Conservation (phyloP, 2,113 vertebrate species). For the Rhea americana region DNA sequence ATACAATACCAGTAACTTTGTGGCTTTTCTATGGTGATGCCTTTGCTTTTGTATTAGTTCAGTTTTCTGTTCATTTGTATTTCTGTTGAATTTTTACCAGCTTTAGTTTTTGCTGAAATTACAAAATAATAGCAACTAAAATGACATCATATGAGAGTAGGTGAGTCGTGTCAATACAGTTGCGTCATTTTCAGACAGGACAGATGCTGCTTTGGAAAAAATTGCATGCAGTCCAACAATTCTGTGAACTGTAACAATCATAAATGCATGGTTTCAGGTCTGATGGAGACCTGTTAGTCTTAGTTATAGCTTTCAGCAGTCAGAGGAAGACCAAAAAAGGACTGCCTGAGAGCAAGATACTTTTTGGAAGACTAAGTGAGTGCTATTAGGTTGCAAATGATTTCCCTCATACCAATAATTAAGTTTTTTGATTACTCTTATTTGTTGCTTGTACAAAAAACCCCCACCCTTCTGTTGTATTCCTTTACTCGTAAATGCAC, state of each 20-base stretch:
- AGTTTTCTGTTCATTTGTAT: conserved; percentile 44
- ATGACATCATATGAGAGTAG: conserved; percentile 62
- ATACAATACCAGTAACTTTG: conserved; percentile 49
- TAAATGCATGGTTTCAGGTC: conserved; percentile 42
- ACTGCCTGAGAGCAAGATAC: neutral
- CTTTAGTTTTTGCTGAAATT: conserved; percentile 49
- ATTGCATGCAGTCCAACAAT: conserved; percentile 39
- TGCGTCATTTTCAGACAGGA: conserved; percentile 45
- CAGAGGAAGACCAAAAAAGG: conserved; percentile 27
- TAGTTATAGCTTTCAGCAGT: conserved; percentile 41
- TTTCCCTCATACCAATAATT: neutral
- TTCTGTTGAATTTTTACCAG: conserved; percentile 58
- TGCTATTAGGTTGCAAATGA: neutral
- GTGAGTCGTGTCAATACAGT: conserved; percentile 43
- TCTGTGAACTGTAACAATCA: conserved; percentile 49
- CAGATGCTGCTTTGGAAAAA: conserved; percentile 13
- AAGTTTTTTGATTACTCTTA: neutral
- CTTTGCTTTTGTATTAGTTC: conserved; percentile 68
- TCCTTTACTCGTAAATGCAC: conserved; percentile 35
- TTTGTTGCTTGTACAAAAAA: conserved; percentile 35
- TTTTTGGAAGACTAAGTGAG: neutral
- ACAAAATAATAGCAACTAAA: conserved; percentile 37
- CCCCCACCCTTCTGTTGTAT: neutral
- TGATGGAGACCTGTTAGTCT: conserved; percentile 13
- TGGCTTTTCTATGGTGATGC: conserved; percentile 50